A percentile compares a stretch with the other conserved stretches of the same genome.
Evolutionary conservation across 2,888 invertebrate genomes (phyloP).

Genomic region (Xylota sylvarum): DNA sequence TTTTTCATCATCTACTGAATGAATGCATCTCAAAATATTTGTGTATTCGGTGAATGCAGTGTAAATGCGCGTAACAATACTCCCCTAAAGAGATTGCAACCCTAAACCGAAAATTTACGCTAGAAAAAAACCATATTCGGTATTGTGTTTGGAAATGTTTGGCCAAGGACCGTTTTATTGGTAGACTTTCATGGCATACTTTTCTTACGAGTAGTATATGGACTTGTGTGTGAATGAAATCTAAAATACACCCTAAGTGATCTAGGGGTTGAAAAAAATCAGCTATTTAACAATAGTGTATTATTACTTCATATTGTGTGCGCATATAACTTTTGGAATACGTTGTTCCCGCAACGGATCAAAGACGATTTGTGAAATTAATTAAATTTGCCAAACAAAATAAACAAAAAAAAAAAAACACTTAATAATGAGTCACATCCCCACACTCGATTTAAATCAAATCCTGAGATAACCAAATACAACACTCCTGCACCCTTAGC

Average conservation of each 20-base stretch:
- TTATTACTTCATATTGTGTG: background rate
- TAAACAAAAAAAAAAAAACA: too few relatives aligned
- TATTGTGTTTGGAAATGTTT: constrained; percentile 1
- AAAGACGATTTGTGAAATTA: background rate
- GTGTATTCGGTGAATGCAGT: constrained; percentile 35
- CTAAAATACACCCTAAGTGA: constrained; percentile 21
- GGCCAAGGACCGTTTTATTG: background rate
- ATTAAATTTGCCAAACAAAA: background rate
- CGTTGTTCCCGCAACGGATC: background rate
- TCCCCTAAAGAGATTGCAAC: constrained; percentile 18
- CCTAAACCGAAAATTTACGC: constrained; percentile 30
- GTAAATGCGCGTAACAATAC: constrained; percentile 43
- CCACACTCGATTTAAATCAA: background rate
- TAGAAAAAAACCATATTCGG: background rate
- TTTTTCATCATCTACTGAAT: constrained; percentile 1
- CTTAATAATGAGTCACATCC: constrained; percentile 6
- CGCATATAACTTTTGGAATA: background rate
- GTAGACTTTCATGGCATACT: background rate
- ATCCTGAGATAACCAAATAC: constrained; percentile 2
- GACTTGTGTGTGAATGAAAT: constrained; percentile 25
- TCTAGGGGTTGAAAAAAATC: constrained; percentile 12
- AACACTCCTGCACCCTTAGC: background rate
- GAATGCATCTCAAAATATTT: constrained; percentile 35
- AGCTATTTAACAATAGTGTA: constrained; percentile 1
- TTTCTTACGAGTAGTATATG: background rate